Evolutionary conservation across 2,888 invertebrate genomes (phyloP).

Genomic region (Chalcosyrphus nemorum): DNA sequence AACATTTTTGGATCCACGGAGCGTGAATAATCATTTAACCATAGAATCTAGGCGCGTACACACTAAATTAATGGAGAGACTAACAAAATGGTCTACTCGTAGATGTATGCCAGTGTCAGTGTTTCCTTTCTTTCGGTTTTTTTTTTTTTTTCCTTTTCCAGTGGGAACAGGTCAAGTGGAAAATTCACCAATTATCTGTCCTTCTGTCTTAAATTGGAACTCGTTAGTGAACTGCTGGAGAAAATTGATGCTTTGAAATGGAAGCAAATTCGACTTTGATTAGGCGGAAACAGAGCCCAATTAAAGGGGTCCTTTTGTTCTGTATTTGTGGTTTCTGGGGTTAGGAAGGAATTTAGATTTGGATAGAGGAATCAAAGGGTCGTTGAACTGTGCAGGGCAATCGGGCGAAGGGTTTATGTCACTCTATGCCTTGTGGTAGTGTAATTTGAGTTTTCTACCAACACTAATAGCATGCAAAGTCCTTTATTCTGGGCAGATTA

Average conservation of each 20-base stretch:
- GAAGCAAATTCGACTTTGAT: not conserved
- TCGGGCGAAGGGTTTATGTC: too few species aligned
- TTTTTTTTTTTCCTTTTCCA: too few species aligned
- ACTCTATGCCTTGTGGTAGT: too few species aligned
- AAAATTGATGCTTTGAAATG: not conserved
- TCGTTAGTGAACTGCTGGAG: slow-evolving; percentile 3
- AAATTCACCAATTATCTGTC: slow-evolving; percentile 27
- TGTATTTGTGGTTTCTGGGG: too few species aligned
- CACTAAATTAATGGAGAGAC: not conserved
- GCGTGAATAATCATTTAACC: slow-evolving; percentile 49
- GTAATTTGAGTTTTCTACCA: too few species aligned
- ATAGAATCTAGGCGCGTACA: slow-evolving; percentile 24
- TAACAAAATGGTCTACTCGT: slow-evolving; percentile 10
- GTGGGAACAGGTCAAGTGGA: slow-evolving; percentile 30
- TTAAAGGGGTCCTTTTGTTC: not conserved
- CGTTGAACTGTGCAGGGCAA: too few species aligned
- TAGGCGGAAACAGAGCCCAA: not conserved
- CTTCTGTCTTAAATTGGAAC: slow-evolving; percentile 11
- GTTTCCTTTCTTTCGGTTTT: too few species aligned
- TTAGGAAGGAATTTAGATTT: too few species aligned
- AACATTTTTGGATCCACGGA: slow-evolving; percentile 45
- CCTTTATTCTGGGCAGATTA: too few species aligned
- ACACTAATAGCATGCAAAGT: too few species aligned
- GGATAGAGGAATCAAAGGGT: too few species aligned
- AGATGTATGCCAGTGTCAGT: slow-evolving; percentile 14